phyloP scores from a whole-genome alignment of 64 coral and sea anemone genomes.

The Montipora sp. region DNA sequence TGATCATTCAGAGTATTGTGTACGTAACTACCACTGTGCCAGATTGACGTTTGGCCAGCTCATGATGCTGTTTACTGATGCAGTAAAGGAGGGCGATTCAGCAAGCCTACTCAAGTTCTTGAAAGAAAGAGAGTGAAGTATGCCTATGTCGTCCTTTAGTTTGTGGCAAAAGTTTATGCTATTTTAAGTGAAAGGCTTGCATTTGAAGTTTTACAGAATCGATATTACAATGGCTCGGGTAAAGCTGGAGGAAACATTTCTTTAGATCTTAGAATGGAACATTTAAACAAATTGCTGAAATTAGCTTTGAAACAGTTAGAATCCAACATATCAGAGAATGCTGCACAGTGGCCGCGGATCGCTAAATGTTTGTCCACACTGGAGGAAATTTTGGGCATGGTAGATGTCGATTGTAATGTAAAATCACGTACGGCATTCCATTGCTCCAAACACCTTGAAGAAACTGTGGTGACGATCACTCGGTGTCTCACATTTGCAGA shows the following conservation, averaged over 20 bases:
- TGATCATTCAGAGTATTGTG: too few relatives aligned
- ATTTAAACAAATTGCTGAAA: neutral
- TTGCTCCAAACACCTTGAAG: constrained; percentile 1
- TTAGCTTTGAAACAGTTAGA: neutral
- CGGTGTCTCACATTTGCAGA: too few relatives aligned
- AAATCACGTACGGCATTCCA: constrained; percentile 15
- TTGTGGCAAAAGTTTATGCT: constrained; percentile 54
- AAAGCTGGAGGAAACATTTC: neutral
- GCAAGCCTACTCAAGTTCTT: constrained; percentile 2
- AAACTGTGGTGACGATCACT: neutral
- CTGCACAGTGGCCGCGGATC: too few relatives aligned
- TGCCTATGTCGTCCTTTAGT: constrained; percentile 53
- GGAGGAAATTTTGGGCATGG: constrained; percentile 18
- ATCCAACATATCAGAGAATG: neutral
- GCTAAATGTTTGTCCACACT: too few relatives aligned
- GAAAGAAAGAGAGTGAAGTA: constrained; percentile 45
- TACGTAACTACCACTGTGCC: too few relatives aligned
- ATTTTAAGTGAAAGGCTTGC: constrained; percentile 37
- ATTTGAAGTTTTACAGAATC: constrained; percentile 52
- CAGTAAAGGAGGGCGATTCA: too few relatives aligned
- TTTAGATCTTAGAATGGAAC: neutral
- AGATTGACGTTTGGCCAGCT: too few relatives aligned
- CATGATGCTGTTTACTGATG: too few relatives aligned
- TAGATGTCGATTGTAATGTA: constrained; percentile 15
- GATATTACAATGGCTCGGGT: neutral